A percentile compares a stretch with the other conserved stretches of the same genome.
These are phyloP conservation scores for Trochalopteron elliotii DNA, from an alignment of 2,113 vertebrate species.

Conservation along the genomic window DNA sequence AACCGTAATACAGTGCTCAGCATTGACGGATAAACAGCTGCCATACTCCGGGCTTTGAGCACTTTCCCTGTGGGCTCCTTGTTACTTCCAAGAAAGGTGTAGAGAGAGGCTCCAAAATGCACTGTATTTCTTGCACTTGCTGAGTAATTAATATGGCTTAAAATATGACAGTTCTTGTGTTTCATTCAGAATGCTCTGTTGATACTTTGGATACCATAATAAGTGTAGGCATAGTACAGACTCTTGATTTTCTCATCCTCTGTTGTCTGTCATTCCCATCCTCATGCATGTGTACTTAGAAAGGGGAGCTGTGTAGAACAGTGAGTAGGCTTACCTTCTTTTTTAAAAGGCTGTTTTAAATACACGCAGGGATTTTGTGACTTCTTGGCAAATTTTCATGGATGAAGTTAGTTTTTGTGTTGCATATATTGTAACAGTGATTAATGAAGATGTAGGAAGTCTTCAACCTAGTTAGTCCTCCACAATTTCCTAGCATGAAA, in stretches of 20 bases:
- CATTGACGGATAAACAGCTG: background rate
- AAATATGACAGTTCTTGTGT: slow-evolving; percentile 17
- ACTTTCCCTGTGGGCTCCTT: slow-evolving; percentile 23
- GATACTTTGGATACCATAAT: background rate
- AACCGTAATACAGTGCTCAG: background rate
- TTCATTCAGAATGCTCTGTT: slow-evolving; percentile 21
- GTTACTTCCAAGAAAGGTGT: slow-evolving; percentile 1
- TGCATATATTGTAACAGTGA: background rate
- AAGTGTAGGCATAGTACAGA: background rate
- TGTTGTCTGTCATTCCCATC: slow-evolving; percentile 2
- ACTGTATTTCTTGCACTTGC: slow-evolving; percentile 36
- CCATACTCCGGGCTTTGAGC: background rate
- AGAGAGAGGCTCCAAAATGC: slow-evolving; percentile 20
- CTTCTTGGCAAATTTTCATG: background rate
- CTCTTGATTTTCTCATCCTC: background rate
- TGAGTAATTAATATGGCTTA: slow-evolving; percentile 32
- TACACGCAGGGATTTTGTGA: background rate
- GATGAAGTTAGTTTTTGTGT: background rate
- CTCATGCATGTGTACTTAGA: background rate
- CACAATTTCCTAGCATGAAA: background rate
- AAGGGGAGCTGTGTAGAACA: background rate
- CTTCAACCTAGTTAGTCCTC: background rate
- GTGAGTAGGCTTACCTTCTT: background rate
- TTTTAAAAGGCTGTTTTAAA: slow-evolving; percentile 1
- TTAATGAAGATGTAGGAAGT: background rate